phyloP scores from a whole-genome alignment of 2,888 invertebrate species.

The Oeneis ivallda region DNA sequence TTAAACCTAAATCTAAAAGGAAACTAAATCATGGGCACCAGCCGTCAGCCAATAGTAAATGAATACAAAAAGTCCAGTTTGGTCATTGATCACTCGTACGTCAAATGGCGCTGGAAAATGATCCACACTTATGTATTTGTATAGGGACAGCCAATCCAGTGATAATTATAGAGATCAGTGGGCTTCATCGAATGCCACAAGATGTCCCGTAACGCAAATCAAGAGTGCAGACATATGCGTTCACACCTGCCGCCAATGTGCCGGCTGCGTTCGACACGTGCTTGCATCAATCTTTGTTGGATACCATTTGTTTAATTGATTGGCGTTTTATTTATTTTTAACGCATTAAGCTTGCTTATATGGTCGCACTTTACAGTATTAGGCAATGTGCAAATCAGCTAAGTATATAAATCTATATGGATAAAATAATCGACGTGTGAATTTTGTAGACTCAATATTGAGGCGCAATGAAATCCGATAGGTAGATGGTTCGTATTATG shows the following conservation, averaged over 20 bases:
- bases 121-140: too few relatives aligned
- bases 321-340: slow-evolving; percentile 21
- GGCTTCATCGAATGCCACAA: slow-evolving; percentile 19
- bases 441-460: not conserved
- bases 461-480: not conserved
- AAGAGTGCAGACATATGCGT: slow-evolving; percentile 29
- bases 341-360: slow-evolving; percentile 5
- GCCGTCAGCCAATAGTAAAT: not conserved
- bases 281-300: slow-evolving; percentile 34
- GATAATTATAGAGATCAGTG: too few relatives aligned
- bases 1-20: too few relatives aligned
- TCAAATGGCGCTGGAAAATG: too few relatives aligned
- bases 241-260: slow-evolving; percentile 33
- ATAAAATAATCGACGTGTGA: not conserved
- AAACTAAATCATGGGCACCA: too few relatives aligned
- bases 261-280: slow-evolving; percentile 38
- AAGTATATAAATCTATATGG: not conserved
- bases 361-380: not conserved
- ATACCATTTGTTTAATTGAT: slow-evolving; percentile 35
- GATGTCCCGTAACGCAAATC: slow-evolving; percentile 4
- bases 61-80: not conserved
- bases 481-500: too few relatives aligned
- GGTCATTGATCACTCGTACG: too few relatives aligned
- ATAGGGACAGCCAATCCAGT: too few relatives aligned
- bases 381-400: not conserved